Evolutionary conservation across 2,113 vertebrate genomes (phyloP).

Genomic region (Diphyllodes magnificus): DNA sequence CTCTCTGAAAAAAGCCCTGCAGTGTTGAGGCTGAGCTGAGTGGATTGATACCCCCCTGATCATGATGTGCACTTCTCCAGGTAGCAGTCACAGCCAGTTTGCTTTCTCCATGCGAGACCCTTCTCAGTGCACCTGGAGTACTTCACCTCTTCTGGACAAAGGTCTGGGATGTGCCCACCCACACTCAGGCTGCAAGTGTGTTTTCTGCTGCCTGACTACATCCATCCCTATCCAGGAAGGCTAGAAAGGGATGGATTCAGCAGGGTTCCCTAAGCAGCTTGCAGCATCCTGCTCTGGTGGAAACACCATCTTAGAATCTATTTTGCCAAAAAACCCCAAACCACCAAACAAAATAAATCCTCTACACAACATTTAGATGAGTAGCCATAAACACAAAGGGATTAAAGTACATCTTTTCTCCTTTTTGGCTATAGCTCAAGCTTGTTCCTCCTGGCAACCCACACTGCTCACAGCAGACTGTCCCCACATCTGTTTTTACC

Average conservation of each 20-base stretch:
- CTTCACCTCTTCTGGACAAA: background rate
- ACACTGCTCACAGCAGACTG: background rate
- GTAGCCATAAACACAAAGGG: background rate
- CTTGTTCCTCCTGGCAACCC: background rate
- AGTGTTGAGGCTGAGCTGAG: background rate
- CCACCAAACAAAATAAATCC: background rate
- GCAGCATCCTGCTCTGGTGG: background rate
- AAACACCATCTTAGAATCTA: background rate
- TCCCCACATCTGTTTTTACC: background rate
- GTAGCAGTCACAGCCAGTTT: fast-evolving
- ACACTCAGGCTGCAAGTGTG: background rate
- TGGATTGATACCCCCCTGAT: fast-evolving
- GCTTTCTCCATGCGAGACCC: background rate
- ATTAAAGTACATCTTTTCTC: background rate
- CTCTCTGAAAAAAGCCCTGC: background rate
- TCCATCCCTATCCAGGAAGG: background rate
- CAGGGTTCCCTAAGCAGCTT: background rate
- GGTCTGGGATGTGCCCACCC: background rate
- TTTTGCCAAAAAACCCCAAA: background rate
- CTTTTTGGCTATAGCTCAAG: background rate
- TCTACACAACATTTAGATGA: background rate
- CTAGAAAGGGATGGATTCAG: background rate
- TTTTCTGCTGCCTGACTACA: background rate
- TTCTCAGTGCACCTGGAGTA: no score
- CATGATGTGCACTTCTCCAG: background rate